These are phyloP conservation scores for Cybosia mesomella DNA, from an alignment of 2,888 invertebrate species.

Conservation along the genomic window DNA sequence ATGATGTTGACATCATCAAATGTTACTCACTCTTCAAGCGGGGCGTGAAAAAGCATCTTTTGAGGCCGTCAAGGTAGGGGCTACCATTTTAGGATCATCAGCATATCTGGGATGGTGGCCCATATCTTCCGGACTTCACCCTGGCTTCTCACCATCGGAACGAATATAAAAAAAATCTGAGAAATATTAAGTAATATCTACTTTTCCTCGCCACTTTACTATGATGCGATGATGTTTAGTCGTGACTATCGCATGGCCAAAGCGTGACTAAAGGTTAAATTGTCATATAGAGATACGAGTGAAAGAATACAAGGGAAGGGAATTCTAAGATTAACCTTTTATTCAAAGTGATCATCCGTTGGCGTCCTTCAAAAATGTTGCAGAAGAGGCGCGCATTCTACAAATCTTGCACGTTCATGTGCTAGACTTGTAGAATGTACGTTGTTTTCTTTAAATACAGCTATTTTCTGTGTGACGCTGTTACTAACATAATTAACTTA, in stretches of 20 bases:
- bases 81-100: no score
- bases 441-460: no score
- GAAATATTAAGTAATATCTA: not conserved
- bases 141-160: no score
- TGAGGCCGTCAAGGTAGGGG: no score
- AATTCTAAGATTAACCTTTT: not conserved
- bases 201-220: not conserved
- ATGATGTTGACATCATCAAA: no score
- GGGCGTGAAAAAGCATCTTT: no score
- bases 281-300: conserved; percentile 6
- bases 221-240: conserved; percentile 3
- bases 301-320: not conserved
- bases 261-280: conserved; percentile 21
- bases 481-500: no score
- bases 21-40: no score
- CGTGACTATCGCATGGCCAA: conserved; percentile 19
- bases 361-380: not conserved
- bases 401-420: not conserved
- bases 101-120: no score
- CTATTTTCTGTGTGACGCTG: no score
- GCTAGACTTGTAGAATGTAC: not conserved
- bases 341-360: not conserved
- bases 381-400: not conserved
- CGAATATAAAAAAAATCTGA: no score
- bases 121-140: no score